Base-by-base conservation (phyloP, 2,797 vertebrate genomes). In the Acanthopagrus latus region DNA sequence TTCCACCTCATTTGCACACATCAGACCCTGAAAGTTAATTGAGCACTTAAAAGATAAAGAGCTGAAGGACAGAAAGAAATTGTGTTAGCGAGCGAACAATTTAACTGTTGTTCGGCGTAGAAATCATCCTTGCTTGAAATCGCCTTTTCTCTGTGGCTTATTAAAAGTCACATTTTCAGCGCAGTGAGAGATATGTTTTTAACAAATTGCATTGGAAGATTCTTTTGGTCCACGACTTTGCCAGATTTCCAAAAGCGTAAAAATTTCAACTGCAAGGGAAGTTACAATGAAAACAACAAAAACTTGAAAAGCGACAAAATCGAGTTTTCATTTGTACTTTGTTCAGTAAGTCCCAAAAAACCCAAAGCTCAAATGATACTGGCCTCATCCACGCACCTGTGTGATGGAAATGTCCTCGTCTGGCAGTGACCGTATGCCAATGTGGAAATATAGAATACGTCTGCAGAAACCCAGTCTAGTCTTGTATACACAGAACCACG, bases 1-100 rank as follows among this genome's bases (percentile, higher is more conserved):
- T 74, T 80, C 71, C 67, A 69, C 41, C 64, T 43, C 18, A 52
- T 83, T 84, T 83, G 82, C 48, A 88, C 65, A 78, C 69, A 83
- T 78, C 79, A 85, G 25, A 57, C 69, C 27, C 59, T 44, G 12
- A 33, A 64, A 78, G 60, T 41, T 82, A 67, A 68, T 70, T 69
- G 52, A 78, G 48, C 55, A 73, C 13, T 74, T 43, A 57, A 76
- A 76, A 73, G 43, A 23, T 70, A 62, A 68, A 59, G 58, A 64
- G 59, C 20, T 23, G 51, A 50, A 60, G 59, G 27, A 68, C 13
- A 56, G 47, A 43, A 71, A 64, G 25, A 48, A 64, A 80, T 73
- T 43, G 20, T 41, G 20, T 52, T 56, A 44, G 33, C 25, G 5
- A 33, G 20, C 38, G 27, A 70, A 64, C 17, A 70, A 68, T 69